Evolutionary conservation across 2,888 invertebrate species (phyloP).

Genomic region (Eudasyphora cyanicolor): DNA sequence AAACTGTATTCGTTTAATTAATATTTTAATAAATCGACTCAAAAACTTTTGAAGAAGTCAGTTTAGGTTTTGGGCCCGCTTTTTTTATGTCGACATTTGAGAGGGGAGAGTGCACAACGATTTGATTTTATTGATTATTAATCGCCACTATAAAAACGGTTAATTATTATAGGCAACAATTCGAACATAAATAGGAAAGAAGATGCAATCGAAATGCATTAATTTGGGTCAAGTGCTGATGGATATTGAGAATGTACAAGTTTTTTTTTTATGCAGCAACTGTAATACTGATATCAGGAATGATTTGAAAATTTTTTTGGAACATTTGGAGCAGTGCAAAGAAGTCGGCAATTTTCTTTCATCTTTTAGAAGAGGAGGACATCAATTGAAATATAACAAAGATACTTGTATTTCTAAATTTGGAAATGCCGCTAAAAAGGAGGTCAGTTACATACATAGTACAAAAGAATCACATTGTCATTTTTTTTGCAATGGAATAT

Average conservation of each 20-base stretch:
- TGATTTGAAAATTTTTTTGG: slow-evolving; percentile 69
- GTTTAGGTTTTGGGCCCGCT: too few relatives aligned
- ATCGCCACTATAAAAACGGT: too few relatives aligned
- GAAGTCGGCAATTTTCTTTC: slow-evolving; percentile 68
- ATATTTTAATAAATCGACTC: too few relatives aligned
- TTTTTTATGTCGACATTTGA: too few relatives aligned
- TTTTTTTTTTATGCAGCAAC: slow-evolving; percentile 71
- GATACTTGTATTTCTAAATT: slow-evolving; percentile 62
- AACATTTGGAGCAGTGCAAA: slow-evolving; percentile 70
- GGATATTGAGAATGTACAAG: slow-evolving; percentile 71
- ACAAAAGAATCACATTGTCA: too few relatives aligned
- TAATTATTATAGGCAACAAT: slow-evolving; percentile 34
- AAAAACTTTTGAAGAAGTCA: too few relatives aligned
- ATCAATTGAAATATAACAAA: slow-evolving; percentile 53
- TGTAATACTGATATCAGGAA: slow-evolving; percentile 70
- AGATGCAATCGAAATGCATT: slow-evolving; percentile 67
- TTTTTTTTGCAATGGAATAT: too few relatives aligned
- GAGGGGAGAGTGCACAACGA: too few relatives aligned
- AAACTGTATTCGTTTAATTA: too few relatives aligned
- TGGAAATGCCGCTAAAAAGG: slow-evolving; percentile 67
- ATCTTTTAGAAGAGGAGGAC: slow-evolving; percentile 38
- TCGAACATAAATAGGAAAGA: slow-evolving; percentile 41
- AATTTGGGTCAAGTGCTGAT: slow-evolving; percentile 72
- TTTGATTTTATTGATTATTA: too few relatives aligned
- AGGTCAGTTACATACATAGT: slow-evolving; percentile 67